A percentile compares a stretch with the other conserved stretches of the same genome.
Evolutionary conservation across 2,113 vertebrate genomes (phyloP).

Genomic region (Crotalus tigris): DNA sequence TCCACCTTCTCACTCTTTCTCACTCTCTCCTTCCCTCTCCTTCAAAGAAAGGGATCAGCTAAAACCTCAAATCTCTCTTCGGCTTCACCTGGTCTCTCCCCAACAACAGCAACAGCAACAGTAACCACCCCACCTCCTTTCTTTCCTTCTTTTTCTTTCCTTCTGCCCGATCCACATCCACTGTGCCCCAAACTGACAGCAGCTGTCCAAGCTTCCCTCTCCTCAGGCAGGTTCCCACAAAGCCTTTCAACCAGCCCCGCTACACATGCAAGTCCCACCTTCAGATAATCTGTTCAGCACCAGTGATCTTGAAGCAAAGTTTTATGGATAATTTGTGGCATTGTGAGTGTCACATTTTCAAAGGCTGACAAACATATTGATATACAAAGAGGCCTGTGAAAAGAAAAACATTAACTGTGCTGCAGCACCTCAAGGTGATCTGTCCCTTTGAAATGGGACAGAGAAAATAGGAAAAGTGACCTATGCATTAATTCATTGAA

Average conservation of each 20-base stretch:
- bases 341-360: background rate
- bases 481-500: constrained; percentile 35
- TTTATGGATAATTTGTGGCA: background rate
- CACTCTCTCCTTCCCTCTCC: too few species aligned
- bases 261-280: background rate
- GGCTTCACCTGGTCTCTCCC: too few species aligned
- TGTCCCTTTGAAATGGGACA: constrained; percentile 31
- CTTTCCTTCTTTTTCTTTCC: too few species aligned
- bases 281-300: background rate
- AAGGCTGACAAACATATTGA: background rate
- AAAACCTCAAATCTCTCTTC: too few species aligned
- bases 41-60: too few species aligned
- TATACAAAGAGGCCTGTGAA: constrained; percentile 5
- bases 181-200: too few species aligned
- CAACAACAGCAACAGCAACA: too few species aligned
- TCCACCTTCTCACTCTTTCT: too few species aligned
- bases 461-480: constrained; percentile 20
- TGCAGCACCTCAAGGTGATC: constrained; percentile 9
- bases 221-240: too few species aligned
- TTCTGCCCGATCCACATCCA: fast-evolving
- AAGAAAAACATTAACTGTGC: constrained; percentile 2
- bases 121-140: too few species aligned
- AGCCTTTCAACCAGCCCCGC: too few species aligned
- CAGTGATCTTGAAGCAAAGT: background rate
- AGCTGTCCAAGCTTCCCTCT: too few species aligned